Base-by-base conservation (phyloP, 2,888 invertebrate species). In the Phalangium opilio region DNA sequence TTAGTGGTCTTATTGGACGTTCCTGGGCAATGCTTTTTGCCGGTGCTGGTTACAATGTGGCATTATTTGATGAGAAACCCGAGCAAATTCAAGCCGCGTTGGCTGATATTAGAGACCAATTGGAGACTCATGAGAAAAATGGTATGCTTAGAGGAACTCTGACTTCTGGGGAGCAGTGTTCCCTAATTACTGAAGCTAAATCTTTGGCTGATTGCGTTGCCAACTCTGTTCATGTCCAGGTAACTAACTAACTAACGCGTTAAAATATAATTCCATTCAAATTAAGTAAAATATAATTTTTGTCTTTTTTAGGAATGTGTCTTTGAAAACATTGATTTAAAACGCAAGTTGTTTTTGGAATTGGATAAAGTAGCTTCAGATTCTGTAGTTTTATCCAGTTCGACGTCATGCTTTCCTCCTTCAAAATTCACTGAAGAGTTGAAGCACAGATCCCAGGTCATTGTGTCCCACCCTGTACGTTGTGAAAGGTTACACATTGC, bases 11-110 rank as follows among this genome's bases (percentile, higher is more conserved):
- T 45, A 93, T 96, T 59, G 96, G 95, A 2, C 77, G 86, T 47
- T 91, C 91, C 59, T 96, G 91, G 90, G 83, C 93, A 0, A 93
- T 95, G 90, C 72, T 95, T 33, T 96, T 91, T 67, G 90, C 90
- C 0, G 79, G 85, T 8, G 85, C 81, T 4, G 93, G 91, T 10
- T 93, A 91, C 66, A 74, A 80, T 63, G 93, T 95, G 21, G 73
- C 74, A 12, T 71, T 96, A 43, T 95, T 78, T 64, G 96, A 96
- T 61, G 79, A 85, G 44, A 70, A 81, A 34, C 73, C 77, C 1
- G 73, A 79, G 53, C 84, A 84, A 67, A 76, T 89, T 19, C 66
- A 75, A 11, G 73, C 73, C 43, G 87, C 89, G 0, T 66, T 89
- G 1, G 71, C 70, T 5, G 81, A 84, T 55, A 81, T 91, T 43